Percentiles rank a stretch among this genome's conserved stretches.
Conservation (phyloP, 2,113 vertebrate genomes). For the Hepsetus odoe region DNA sequence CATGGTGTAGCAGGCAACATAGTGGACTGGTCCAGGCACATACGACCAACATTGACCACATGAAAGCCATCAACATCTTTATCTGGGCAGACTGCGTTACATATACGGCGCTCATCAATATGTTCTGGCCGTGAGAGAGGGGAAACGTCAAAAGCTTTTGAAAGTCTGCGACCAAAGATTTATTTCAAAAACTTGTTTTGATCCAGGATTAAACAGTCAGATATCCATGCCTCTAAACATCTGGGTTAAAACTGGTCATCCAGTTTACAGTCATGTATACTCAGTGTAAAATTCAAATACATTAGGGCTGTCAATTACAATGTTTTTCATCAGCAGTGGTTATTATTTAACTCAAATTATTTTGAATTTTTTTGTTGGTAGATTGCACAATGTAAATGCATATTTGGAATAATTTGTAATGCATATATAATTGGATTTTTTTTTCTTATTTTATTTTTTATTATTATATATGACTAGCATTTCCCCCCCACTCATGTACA, state of each 20-base stretch:
- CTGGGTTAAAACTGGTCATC: not conserved
- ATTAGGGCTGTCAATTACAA: too few species aligned
- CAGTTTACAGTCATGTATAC: not conserved
- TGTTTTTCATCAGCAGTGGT: too few species aligned
- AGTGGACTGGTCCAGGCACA: conserved; percentile 94
- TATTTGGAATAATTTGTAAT: too few species aligned
- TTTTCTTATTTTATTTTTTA: too few species aligned
- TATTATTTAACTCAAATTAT: too few species aligned
- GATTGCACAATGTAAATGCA: too few species aligned
- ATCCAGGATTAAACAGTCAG: not conserved
- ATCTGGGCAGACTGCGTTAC: conserved; percentile 88
- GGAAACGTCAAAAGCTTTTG: not conserved
- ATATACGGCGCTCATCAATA: conserved; percentile 88
- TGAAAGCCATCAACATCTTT: conserved; percentile 98
- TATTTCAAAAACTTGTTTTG: not conserved
- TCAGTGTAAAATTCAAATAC: not conserved
- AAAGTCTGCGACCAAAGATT: not conserved
- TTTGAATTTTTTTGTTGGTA: too few species aligned
- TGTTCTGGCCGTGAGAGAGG: conserved; percentile 77
- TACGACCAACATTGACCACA: conserved; percentile 90
- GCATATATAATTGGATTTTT: too few species aligned
- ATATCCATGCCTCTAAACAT: not conserved
- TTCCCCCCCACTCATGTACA: too few species aligned
- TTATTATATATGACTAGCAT: too few species aligned
- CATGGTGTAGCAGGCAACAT: conserved; percentile 96